Percentiles rank a stretch among this genome's conserved stretches.
phyloP scores from a whole-genome alignment of 2,797 vertebrate species.

The Crenichthys baileyi region DNA sequence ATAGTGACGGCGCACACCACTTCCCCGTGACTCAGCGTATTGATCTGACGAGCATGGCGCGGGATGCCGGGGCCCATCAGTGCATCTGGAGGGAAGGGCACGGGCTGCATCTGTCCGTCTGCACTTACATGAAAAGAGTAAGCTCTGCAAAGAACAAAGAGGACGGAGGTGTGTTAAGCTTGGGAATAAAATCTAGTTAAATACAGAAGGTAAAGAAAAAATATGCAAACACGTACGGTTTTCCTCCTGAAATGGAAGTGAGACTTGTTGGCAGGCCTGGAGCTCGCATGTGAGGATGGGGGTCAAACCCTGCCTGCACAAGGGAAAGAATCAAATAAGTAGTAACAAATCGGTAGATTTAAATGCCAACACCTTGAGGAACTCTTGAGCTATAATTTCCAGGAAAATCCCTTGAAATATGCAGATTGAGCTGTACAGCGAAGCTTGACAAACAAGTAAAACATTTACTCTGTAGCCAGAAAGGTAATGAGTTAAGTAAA shows the following conservation, averaged over 20 bases:
- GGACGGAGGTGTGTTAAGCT: not conserved
- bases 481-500: not conserved
- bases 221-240: conserved; percentile 86
- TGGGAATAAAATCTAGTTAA: not conserved
- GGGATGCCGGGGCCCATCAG: conserved; percentile 87
- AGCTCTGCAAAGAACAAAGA: conserved; percentile 65
- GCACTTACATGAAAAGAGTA: conserved; percentile 87
- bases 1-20: conserved; percentile 94
- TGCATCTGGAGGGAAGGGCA: conserved; percentile 86
- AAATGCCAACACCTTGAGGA: conserved; percentile 43
- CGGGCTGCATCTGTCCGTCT: conserved; percentile 87
- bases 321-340: conserved; percentile 44
- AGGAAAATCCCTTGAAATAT: conserved; percentile 59
- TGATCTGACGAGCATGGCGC: conserved; percentile 86
- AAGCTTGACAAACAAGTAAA: conserved; percentile 66
- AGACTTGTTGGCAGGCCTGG: conserved; percentile 90
- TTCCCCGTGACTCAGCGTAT: conserved; percentile 86
- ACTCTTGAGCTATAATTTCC: conserved; percentile 35
- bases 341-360: conserved; percentile 40
- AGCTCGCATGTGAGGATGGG: conserved; percentile 92
- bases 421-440: conserved; percentile 50
- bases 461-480: conserved; percentile 51
- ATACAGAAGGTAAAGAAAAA: not conserved
- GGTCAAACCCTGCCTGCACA: conserved; percentile 91
- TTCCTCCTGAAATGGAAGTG: conserved; percentile 93